Base-by-base conservation (phyloP, 2,113 vertebrate genomes). In the Miniopterus natalensis region DNA sequence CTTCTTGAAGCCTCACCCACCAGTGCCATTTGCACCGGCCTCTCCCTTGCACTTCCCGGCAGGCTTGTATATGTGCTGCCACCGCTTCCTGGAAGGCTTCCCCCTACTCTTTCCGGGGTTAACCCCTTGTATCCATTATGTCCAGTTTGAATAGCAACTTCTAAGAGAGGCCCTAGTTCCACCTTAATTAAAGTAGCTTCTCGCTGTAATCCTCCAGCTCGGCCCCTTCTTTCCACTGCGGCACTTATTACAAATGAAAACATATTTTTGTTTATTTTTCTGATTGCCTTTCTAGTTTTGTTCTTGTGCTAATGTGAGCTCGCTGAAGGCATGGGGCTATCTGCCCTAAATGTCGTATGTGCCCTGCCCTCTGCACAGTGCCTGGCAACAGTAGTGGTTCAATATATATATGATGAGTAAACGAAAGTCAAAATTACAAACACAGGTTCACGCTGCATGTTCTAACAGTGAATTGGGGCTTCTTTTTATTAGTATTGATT, bases 401-500 rank as follows among this genome's bases (percentile, higher is more conserved):
- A 68, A 42, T 12, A 23, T 5, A 47, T 29, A 21, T 0, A 5
- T n/a, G 51, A 90, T 23, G 49, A 90, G 45, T n/a, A 90, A 31
- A 40, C 45, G 25, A 57, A 42, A 47, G 21, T 81, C 68, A 85
- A 53, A 92, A 74, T 79, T 29, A 59, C 20, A 86, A 29, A 77
- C 57, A 51, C 4, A 0, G 49, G 29, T 77, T 92, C 36, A 29
- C 84, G 47, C 3, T 75, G 61, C 31, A 70, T 45, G 25, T 81
- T 93, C n/a, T 73, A 87, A 90, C 45, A 75, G 0, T 68, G 29
- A 78, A 61, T 11, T 87, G 66, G 51, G 57, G 90, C 73, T 96
- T 87, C 31, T 87, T 93, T 36, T 66, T 65, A 65, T 31, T n/a
- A 17, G 29, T 63, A 29, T 13, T 63, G 11, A 51, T 63, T 65